Evolutionary conservation across 2,888 invertebrate genomes (phyloP).

Genomic region (Catocala sponsa): DNA sequence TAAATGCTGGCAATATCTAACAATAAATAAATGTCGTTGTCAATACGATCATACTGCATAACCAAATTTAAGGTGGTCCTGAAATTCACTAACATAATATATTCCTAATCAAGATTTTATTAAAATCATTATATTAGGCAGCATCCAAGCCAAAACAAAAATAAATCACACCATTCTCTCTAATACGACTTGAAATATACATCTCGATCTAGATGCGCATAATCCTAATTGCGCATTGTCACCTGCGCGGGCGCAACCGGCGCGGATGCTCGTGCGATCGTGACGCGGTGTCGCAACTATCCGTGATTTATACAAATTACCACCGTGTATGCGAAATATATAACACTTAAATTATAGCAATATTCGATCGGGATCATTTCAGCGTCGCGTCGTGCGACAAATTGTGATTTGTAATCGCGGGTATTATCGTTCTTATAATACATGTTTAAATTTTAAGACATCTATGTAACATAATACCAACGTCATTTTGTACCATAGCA

Average conservation of each 20-base stretch:
- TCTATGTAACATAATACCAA: neutral
- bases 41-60: too few species aligned
- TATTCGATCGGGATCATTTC: conserved; percentile 54
- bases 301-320: conserved; percentile 77
- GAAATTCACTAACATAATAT: too few species aligned
- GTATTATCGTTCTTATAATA: conserved; percentile 38
- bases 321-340: conserved; percentile 67
- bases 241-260: conserved; percentile 47
- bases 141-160: conserved; percentile 22
- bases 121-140: too few species aligned
- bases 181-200: conserved; percentile 44
- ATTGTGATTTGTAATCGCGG: conserved; percentile 32
- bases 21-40: too few species aligned
- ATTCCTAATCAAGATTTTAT: too few species aligned
- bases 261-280: conserved; percentile 72
- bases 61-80: too few species aligned
- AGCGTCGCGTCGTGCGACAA: conserved; percentile 33
- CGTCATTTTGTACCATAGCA: too few species aligned
- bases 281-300: conserved; percentile 70
- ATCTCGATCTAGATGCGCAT: conserved; percentile 54
- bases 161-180: conserved; percentile 29
- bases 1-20: too few species aligned
- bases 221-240: conserved; percentile 78
- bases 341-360: conserved; percentile 70
- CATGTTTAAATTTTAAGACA: conserved; percentile 23